Base-by-base conservation (phyloP, 35 echinoderm and acorn worm genomes). In the Amphiura filiformis region DNA sequence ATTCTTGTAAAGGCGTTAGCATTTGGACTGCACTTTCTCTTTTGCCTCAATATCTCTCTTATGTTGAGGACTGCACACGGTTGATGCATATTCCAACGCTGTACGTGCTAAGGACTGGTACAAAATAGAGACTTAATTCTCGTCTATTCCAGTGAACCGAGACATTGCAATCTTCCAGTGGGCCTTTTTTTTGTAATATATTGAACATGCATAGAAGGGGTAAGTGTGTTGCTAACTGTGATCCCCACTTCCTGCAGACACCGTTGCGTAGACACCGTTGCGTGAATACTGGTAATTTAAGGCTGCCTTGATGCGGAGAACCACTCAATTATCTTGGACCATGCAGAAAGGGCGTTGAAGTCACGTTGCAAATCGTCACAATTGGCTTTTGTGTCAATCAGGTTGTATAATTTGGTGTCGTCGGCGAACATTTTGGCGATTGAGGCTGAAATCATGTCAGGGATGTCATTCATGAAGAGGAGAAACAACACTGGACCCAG, bases 241-340 rank as follows among this genome's bases (percentile, higher is more conserved):
- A 83, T 35, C 44, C 81, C 39, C 39, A 83, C 20, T 39, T 83
- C 81, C 39, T 83, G 39, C 32, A 47, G 41, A 5, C 38, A n/a
- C n/a, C n/a, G n/a, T n/a, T n/a, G n/a, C n/a, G n/a, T 83, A 83
- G 26, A 83, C 81, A 47, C 34, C 34, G 39, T 83, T 83, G 13
- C 44, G 22, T 1, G 81, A 83, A 39, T 1, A 82, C 36, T 82
- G 80, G 80, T 82, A 82, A 23, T 47, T 31, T 1, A 83, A 11
- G 17, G 81, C 65, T 57, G 34, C 37, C 18, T 34, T 87, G 4
- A 80, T 52, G 13, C 31, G 22, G 39, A 90, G 39, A 20, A 90
- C 80, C n/a, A 90, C 88, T 83, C 88, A 90, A 83, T 90, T 90
- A 13, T 86, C 78, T 87, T 78, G 14, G 77, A 81, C 84, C 90